Conservation (phyloP, 2,797 vertebrate species). For the Peromyscus eremicus region DNA sequence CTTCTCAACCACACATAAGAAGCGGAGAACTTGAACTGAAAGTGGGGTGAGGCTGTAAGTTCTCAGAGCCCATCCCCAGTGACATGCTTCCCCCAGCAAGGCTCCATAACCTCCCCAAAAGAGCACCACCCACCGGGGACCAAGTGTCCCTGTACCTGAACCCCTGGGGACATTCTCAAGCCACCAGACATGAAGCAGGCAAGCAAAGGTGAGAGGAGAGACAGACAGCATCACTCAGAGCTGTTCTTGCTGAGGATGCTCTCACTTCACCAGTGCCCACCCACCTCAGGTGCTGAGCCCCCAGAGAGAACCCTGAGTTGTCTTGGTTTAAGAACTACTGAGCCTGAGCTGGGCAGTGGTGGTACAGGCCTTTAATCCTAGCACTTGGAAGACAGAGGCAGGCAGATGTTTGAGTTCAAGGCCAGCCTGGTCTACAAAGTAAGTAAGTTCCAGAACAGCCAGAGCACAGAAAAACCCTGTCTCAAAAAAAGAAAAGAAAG, state of each 20-base stretch:
- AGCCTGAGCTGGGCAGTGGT: neutral
- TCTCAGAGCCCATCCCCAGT: neutral
- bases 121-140: neutral
- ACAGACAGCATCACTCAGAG: too few species aligned
- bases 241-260: neutral
- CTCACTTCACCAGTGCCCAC: accelerated
- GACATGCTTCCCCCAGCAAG: neutral
- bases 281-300: accelerated
- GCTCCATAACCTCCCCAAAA: neutral
- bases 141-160: neutral
- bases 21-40: neutral
- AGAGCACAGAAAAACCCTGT: neutral
- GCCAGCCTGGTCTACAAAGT: neutral
- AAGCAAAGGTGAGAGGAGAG: neutral
- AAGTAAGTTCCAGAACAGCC: neutral
- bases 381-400: neutral
- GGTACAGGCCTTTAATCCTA: neutral
- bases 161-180: neutral
- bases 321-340: neutral
- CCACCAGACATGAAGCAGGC: neutral
- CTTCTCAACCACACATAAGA: neutral
- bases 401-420: neutral
- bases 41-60: neutral
- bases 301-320: neutral
- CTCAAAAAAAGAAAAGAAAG: neutral